A percentile compares a stretch with the other conserved stretches of the same genome.
Evolutionary conservation across 1,140 invertebrate species (phyloP).

Genomic region (Drosophila nigrodunni): DNA sequence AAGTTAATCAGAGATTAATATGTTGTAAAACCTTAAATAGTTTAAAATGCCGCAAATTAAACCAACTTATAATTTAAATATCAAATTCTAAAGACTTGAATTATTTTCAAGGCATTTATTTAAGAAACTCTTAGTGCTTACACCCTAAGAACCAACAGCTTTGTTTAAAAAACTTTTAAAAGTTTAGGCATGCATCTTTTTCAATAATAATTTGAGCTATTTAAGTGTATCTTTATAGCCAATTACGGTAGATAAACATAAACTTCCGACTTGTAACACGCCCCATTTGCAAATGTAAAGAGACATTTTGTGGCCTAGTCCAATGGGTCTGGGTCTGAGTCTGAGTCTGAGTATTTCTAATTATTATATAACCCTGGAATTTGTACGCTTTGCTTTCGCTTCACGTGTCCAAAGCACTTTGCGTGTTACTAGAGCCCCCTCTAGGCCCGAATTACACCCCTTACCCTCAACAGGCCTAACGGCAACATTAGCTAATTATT

Average conservation of each 20-base stretch:
- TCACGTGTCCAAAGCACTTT: conserved; percentile 35
- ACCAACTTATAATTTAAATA: too few relatives aligned
- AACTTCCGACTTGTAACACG: conserved; percentile 30
- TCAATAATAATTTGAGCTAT: not conserved
- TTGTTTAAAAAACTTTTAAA: too few relatives aligned
- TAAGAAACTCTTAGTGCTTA: too few relatives aligned
- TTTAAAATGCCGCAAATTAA: too few relatives aligned
- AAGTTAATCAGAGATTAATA: too few relatives aligned
- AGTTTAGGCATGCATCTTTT: too few relatives aligned
- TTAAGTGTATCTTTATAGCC: not conserved
- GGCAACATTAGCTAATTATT: conserved; percentile 62
- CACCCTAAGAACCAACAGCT: too few relatives aligned
- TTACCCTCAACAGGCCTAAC: conserved; percentile 22
- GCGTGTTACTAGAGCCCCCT: conserved; percentile 19
- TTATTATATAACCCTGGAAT: conserved; percentile 49
- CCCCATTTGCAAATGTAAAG: conserved; percentile 43
- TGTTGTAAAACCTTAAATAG: too few relatives aligned
- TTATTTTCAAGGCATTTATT: too few relatives aligned
- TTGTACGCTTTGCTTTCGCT: conserved; percentile 26
- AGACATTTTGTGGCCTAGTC: not conserved
- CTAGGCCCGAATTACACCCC: not conserved
- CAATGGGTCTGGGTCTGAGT: not conserved
- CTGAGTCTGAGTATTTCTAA: conserved; percentile 30
- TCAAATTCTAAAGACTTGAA: too few relatives aligned
- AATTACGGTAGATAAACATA: conserved; percentile 15